Conservation (phyloP, 2,113 vertebrate genomes). For the Sander vitreus region DNA sequence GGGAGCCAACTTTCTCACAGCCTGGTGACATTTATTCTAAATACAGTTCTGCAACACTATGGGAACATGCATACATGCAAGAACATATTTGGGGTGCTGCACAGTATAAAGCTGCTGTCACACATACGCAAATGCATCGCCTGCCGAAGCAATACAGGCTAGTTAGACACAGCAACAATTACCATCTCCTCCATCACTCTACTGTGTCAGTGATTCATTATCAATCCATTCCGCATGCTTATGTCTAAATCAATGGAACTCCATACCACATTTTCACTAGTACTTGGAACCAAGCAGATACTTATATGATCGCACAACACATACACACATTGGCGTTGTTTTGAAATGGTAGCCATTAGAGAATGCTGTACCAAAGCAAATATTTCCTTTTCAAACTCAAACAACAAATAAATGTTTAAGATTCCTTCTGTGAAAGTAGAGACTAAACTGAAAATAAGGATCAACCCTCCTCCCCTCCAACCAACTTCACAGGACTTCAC, state of each 20-base stretch:
- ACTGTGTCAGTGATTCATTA: too few relatives aligned
- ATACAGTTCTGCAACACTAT: background rate
- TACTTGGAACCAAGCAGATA: too few relatives aligned
- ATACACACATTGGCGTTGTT: background rate
- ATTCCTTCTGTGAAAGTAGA: background rate
- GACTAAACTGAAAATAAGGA: background rate
- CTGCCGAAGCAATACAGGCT: too few relatives aligned
- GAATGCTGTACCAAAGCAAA: background rate
- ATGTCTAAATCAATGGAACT: too few relatives aligned
- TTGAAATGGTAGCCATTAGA: background rate
- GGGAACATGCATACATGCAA: background rate
- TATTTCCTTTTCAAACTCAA: background rate
- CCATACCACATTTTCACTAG: too few relatives aligned
- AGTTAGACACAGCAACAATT: too few relatives aligned
- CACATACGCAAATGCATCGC: too few relatives aligned
- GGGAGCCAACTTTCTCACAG: background rate
- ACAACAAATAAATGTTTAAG: background rate
- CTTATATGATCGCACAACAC: too few relatives aligned
- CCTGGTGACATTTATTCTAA: constrained; percentile 4
- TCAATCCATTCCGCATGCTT: too few relatives aligned
- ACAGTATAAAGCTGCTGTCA: too few relatives aligned
- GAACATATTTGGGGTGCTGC: too few relatives aligned
- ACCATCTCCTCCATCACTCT: too few relatives aligned
- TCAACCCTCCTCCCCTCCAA: background rate
- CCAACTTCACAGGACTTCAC: constrained; percentile 8